Evolutionary conservation across 1,140 invertebrate genomes (phyloP).

Genomic region (Nephila pilipes): DNA sequence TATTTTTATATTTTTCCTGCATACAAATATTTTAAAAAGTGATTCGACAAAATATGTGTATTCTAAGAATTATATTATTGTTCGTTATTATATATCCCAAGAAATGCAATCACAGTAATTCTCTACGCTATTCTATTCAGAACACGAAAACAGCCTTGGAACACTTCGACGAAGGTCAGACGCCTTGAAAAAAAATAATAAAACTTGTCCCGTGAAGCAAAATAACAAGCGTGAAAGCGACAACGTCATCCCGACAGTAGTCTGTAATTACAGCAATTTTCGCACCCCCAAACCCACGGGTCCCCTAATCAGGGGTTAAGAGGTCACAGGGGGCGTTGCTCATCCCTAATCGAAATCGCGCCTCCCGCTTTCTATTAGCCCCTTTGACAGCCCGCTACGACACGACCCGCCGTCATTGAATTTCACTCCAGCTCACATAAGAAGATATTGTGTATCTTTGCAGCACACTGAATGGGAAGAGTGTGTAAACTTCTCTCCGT

Average conservation of each 20-base stretch:
- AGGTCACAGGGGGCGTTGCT: conserved; percentile 41
- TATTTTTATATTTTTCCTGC: no score
- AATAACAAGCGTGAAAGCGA: background rate
- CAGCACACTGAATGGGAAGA: background rate
- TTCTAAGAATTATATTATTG: background rate
- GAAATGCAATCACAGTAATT: background rate
- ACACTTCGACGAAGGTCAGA: no score
- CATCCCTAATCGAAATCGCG: conserved; percentile 56
- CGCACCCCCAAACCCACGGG: conserved; percentile 51
- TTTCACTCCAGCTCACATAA: conserved; percentile 37
- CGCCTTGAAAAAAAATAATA: background rate
- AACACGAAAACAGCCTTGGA: no score
- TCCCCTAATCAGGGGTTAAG: conserved; percentile 68
- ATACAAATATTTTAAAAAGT: no score
- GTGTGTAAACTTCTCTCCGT: conserved; percentile 56
- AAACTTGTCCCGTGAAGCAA: background rate
- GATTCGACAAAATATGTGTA: no score
- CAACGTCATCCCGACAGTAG: conserved; percentile 52
- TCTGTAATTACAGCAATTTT: conserved; percentile 71
- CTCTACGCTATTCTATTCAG: background rate
- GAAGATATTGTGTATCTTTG: conserved; percentile 53
- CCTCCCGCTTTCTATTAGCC: conserved; percentile 64
- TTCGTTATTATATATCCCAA: background rate
- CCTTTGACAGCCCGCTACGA: conserved; percentile 32
- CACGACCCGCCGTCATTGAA: conserved; percentile 37